Evolutionary conservation across 2,113 vertebrate genomes (phyloP), one percentile per base, ranked within the genome.

Genomic region (Calonectris borealis): DNA sequence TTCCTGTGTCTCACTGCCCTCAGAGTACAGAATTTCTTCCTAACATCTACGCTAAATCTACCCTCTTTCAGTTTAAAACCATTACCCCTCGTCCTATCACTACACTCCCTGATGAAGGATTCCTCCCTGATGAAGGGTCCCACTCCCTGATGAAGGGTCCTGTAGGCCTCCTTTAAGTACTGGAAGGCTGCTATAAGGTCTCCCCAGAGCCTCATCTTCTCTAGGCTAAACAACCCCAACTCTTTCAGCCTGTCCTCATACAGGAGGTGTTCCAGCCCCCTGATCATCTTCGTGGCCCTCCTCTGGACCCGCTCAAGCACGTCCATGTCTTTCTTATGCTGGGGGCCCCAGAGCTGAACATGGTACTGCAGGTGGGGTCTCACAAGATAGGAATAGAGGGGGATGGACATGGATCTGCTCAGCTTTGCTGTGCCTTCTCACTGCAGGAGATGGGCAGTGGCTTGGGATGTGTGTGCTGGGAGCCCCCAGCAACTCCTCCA

Each of bases 381-480:
- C 49, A 46, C 1, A 0, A 34, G 44, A 55, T 29, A 0, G 0
- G 52, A 49, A 26, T 26, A 80, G 49, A 60, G 21, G 17, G 6
- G 4, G 10, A 48, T 18, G 10, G 24, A 19, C 0, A 1, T 34
- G 58, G 16, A 44, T 79, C 52, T 90, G 44, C 48, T 69, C 18
- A 61, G 57, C 44, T 34, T 68, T 8, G 0, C n/a, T 86, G 27
- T 58, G 31, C 29, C n/a, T 71, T 72, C 73, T 88, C 4, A 1
- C 52, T 60, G 32, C 2, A 7, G 57, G 21, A 42, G 48, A 60
- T 2, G 6, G 38, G 19, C 42, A 68, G 38, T 1, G 2, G 52
- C 36, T 16, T 69, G 40, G 22, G 26, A 19, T 19, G 16, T 22
- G 20, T 29, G 32, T 65, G 49, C 52, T 66, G 49, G 34, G 25